Percentiles rank a stretch among this genome's conserved stretches.
Evolutionary conservation across 2,888 invertebrate genomes (phyloP).

Genomic region (Idaea dimidiata): DNA sequence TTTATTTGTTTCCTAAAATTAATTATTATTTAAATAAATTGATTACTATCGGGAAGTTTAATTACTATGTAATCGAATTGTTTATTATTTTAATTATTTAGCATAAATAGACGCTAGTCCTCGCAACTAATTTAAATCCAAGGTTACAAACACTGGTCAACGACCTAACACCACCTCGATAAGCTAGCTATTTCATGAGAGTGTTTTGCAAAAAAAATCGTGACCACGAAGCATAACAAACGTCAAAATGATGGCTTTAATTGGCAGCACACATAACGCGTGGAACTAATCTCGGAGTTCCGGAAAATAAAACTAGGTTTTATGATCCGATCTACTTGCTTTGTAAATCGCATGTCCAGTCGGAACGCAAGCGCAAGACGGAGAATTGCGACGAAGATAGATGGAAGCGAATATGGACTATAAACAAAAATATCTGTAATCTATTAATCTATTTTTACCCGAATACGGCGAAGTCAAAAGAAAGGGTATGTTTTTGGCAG

Average conservation of each 20-base stretch:
- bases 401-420: not conserved
- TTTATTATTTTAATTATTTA: not conserved
- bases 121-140: slow-evolving; percentile 20
- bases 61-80: not conserved
- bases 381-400: not conserved
- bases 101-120: not conserved
- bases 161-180: slow-evolving; percentile 26
- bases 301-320: slow-evolving; percentile 54
- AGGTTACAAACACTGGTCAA: slow-evolving; percentile 31
- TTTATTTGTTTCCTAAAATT: no score
- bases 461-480: no score
- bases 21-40: slow-evolving; percentile 9
- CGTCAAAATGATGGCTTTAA: slow-evolving; percentile 49
- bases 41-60: not conserved
- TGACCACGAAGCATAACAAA: slow-evolving; percentile 63
- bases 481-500: no score
- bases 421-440: not conserved
- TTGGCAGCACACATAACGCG: slow-evolving; percentile 55
- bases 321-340: slow-evolving; percentile 62
- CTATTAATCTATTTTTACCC: no score
- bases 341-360: slow-evolving; percentile 47
- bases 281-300: slow-evolving; percentile 65
- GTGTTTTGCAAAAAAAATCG: slow-evolving; percentile 37
- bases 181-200: slow-evolving; percentile 24
- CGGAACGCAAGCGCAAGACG: not conserved